These are phyloP conservation scores for Mellivora capensis DNA, from an alignment of 2,113 vertebrate genomes.

Conservation along the genomic window DNA sequence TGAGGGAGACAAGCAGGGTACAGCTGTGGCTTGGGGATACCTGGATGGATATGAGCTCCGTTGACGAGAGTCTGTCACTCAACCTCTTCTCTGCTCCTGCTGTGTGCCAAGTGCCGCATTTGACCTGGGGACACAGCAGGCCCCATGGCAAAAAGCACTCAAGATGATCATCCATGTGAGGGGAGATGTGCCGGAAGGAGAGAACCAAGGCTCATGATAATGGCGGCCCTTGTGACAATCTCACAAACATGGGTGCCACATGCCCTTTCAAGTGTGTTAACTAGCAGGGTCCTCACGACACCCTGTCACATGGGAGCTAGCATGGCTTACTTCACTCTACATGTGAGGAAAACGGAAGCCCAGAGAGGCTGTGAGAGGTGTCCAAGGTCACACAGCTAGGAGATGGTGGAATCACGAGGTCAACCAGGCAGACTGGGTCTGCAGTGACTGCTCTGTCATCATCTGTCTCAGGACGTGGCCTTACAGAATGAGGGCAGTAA, in stretches of 20 bases:
- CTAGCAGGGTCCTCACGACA: neutral
- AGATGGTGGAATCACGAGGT: neutral
- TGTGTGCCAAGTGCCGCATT: neutral
- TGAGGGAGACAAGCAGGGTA: neutral
- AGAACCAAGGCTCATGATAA: neutral
- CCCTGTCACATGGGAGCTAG: neutral
- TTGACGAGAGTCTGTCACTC: neutral
- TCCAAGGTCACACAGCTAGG: neutral
- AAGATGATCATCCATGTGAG: neutral
- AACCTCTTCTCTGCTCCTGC: neutral
- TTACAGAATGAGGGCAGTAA: neutral
- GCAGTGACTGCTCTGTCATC: neutral
- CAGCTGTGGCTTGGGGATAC: neutral
- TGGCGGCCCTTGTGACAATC: fast-evolving
- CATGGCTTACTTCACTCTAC: no score
- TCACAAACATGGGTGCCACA: neutral
- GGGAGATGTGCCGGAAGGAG: neutral
- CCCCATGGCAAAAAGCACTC: neutral
- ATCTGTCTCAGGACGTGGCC: neutral
- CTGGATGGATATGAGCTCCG: neutral
- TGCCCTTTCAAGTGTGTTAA: neutral
- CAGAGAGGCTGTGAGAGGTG: neutral
- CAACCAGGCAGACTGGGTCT: neutral
- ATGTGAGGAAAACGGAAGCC: neutral
- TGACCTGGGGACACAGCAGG: neutral